phyloP scores from a whole-genome alignment of 1,140 invertebrate species.

The Orchestia grillus region DNA sequence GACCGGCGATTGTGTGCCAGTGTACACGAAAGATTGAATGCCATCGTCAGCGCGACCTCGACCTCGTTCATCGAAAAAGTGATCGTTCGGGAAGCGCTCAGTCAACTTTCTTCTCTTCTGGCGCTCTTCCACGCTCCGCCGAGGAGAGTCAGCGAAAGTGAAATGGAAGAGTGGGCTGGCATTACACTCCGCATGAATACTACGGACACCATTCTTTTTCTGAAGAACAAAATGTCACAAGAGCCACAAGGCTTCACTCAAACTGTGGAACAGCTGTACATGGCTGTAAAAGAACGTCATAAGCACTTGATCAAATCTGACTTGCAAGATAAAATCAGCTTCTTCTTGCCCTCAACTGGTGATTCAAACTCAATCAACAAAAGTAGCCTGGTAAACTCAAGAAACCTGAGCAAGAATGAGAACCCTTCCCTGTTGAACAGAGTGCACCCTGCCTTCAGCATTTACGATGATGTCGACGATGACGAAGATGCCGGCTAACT shows the following conservation, averaged over 20 bases:
- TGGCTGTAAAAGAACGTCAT: conserved; percentile 32
- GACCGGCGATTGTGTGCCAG: neutral
- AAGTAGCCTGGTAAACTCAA: neutral
- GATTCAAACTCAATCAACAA: neutral
- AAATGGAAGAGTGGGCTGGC: conserved; percentile 19
- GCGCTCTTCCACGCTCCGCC: neutral
- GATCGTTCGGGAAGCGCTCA: neutral
- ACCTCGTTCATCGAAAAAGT: conserved; percentile 36
- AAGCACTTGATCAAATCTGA: neutral
- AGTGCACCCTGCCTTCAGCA: conserved; percentile 11
- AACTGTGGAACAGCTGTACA: conserved; percentile 10
- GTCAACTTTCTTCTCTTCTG: neutral
- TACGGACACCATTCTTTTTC: conserved; percentile 7
- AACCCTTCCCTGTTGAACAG: neutral
- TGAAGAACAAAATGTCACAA: conserved; percentile 13
- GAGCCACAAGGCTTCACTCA: neutral
- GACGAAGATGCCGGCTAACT: neutral
- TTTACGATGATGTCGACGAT: conserved; percentile 6
- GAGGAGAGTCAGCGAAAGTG: neutral
- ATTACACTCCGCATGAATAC: conserved; percentile 26
- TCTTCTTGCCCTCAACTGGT: neutral
- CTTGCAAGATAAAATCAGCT: conserved; percentile 26
- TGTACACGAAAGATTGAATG: neutral
- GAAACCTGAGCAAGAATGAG: neutral
- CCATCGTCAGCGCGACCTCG: neutral